Evolutionary conservation across 2,797 vertebrate genomes (phyloP).

Genomic region (Scomberomorus guttatus): DNA sequence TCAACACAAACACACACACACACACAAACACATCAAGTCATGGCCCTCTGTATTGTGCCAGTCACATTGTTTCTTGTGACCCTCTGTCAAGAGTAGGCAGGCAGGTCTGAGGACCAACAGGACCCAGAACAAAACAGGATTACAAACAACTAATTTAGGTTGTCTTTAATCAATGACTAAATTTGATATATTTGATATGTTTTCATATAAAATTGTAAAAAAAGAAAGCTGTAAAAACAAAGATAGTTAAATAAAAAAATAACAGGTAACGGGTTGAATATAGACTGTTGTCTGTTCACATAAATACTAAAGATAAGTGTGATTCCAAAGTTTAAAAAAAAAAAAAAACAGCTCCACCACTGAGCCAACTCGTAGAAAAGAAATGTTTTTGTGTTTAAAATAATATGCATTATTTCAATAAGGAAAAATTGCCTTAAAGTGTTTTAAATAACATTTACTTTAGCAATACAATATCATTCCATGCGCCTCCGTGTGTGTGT

Average conservation of each 20-base stretch:
- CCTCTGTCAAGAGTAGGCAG: slow-evolving; percentile 66
- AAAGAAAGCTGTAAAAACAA: neutral
- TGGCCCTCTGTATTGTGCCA: slow-evolving; percentile 66
- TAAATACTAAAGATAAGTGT: neutral
- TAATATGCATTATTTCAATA: neutral
- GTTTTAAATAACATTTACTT: slow-evolving; percentile 13
- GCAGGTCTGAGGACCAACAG: slow-evolving; percentile 34
- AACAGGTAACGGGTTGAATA: neutral
- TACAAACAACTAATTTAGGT: neutral
- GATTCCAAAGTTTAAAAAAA: neutral
- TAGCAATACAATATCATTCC: neutral
- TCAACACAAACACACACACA: slow-evolving; percentile 44
- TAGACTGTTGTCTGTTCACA: neutral
- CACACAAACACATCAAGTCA: slow-evolving; percentile 31
- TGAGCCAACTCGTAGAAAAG: neutral
- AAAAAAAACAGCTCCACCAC: neutral
- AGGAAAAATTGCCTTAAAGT: neutral
- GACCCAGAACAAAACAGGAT: slow-evolving; percentile 6
- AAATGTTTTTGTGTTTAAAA: neutral
- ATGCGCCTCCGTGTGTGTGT: neutral
- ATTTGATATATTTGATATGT: neutral
- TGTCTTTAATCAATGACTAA: neutral
- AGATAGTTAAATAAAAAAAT: neutral
- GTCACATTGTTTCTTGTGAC: slow-evolving; percentile 72
- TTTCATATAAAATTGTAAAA: neutral